Conservation (phyloP, 2,888 invertebrate species). For the Hylaea fasciaria region DNA sequence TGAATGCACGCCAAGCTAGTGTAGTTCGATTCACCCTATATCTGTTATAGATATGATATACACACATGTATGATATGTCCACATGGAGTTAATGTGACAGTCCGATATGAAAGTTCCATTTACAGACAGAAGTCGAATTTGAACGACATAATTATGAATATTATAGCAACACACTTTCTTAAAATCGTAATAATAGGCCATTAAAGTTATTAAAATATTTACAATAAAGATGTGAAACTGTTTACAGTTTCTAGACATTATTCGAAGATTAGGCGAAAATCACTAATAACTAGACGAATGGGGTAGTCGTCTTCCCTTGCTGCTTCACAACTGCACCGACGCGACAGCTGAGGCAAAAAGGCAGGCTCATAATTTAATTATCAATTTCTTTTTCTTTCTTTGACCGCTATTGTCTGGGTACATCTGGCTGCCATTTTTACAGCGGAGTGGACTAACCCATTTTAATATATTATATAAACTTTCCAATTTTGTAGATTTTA, state of each 20-base stretch:
- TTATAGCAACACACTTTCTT: conserved; percentile 78
- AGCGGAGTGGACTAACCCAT: too few relatives aligned
- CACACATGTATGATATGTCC: conserved; percentile 51
- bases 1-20: too few relatives aligned
- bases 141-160: conserved; percentile 65
- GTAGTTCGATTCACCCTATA: background rate
- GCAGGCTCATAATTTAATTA: too few relatives aligned
- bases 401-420: too few relatives aligned
- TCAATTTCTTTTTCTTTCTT: too few relatives aligned
- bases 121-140: conserved; percentile 66
- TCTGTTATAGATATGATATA: background rate
- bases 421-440: background rate
- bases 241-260: conserved; percentile 77
- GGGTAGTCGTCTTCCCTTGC: conserved; percentile 39
- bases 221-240: conserved; percentile 79
- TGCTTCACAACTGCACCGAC: conserved; percentile 35
- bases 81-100: conserved; percentile 51
- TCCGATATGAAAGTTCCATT: conserved; percentile 35
- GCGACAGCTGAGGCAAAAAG: background rate
- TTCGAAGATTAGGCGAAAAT: conserved; percentile 80
- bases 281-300: conserved; percentile 74
- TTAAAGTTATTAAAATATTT: conserved; percentile 81
- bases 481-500: too few relatives aligned
- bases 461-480: too few relatives aligned
- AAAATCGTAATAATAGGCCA: conserved; percentile 79